Evolutionary conservation across 2,113 vertebrate species (phyloP).

Genomic region (Upupa epops): DNA sequence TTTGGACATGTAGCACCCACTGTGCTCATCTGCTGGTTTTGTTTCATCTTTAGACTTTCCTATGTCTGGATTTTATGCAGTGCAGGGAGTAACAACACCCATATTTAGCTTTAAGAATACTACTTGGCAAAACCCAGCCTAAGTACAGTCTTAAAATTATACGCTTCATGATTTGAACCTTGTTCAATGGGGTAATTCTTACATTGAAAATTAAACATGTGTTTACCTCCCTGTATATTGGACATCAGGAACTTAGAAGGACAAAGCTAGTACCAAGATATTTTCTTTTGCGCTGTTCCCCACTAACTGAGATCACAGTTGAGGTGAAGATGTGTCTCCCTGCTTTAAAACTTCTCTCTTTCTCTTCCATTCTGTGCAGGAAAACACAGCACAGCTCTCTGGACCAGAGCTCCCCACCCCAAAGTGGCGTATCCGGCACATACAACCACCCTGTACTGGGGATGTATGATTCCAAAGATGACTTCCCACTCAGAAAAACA

Average conservation of each 20-base stretch:
- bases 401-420: slow-evolving; percentile 97
- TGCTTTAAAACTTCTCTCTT: not conserved
- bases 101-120: not conserved
- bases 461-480: slow-evolving; percentile 94
- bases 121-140: not conserved
- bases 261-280: not conserved
- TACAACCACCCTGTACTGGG: slow-evolving; percentile 93
- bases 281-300: not conserved
- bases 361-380: slow-evolving; percentile 71
- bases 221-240: not conserved
- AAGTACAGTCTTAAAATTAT: not conserved
- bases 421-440: slow-evolving; percentile 85
- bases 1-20: not conserved
- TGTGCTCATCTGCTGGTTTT: not conserved
- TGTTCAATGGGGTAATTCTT: not conserved
- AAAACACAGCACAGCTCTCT: slow-evolving; percentile 98
- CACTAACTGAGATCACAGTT: not conserved
- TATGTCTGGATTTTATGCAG: not conserved
- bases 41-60: not conserved
- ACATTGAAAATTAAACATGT: not conserved
- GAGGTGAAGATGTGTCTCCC: not conserved
- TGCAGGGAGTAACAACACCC: not conserved
- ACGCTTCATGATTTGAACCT: not conserved
- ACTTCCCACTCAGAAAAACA: slow-evolving; percentile 98
- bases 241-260: not conserved